Conservation (phyloP, 2,888 invertebrate genomes). For the Lottia scabra region DNA sequence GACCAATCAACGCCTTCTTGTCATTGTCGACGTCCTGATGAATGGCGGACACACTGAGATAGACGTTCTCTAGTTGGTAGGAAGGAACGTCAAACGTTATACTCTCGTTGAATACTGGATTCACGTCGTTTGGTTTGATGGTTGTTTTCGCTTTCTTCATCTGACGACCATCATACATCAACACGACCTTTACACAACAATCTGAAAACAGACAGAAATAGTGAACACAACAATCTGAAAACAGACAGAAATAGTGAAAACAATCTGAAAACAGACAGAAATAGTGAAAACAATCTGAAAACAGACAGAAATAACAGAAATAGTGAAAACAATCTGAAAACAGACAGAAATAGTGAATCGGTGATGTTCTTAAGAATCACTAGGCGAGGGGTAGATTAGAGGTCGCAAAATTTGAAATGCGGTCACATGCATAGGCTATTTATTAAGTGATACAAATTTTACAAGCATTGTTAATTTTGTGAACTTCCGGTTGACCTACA, state of each 20-base stretch:
- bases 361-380: no score
- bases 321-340: no score
- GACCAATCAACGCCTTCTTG: slow-evolving; percentile 47
- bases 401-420: no score
- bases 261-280: slow-evolving; percentile 1
- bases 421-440: no score
- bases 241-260: no score
- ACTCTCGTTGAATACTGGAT: slow-evolving; percentile 56
- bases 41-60: slow-evolving; percentile 49
- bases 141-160: slow-evolving; percentile 55
- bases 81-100: slow-evolving; percentile 58
- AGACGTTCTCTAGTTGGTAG: slow-evolving; percentile 52
- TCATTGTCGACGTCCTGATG: slow-evolving; percentile 36
- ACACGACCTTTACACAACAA: slow-evolving; percentile 45
- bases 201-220: slow-evolving; percentile 36
- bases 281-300: no score
- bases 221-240: not conserved
- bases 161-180: slow-evolving; percentile 58
- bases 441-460: no score
- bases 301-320: no score
- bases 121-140: slow-evolving; percentile 40
- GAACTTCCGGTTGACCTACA: no score
- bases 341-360: no score
- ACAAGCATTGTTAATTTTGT: no score
- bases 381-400: no score